Evolutionary conservation across 2,113 vertebrate species (phyloP).

Genomic region (Salvelinus alpinus): DNA sequence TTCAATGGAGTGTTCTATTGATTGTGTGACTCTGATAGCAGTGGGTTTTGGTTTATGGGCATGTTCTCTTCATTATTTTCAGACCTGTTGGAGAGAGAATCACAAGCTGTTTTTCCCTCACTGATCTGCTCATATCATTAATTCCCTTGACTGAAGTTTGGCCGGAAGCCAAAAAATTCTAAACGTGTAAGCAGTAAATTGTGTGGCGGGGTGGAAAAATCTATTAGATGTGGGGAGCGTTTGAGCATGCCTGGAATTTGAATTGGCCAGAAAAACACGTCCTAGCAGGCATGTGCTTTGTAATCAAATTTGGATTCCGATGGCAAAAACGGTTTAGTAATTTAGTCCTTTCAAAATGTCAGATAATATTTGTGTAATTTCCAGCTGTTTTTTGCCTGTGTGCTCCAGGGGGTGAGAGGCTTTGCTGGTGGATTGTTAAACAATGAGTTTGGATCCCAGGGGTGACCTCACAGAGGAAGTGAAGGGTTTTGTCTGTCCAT

Average conservation of each 20-base stretch:
- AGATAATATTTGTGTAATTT: slow-evolving; percentile 45
- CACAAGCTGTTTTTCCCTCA: slow-evolving; percentile 90
- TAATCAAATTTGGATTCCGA: slow-evolving; percentile 84
- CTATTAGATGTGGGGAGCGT: slow-evolving; percentile 91
- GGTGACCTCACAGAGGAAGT: slow-evolving; percentile 89
- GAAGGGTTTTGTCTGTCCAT: slow-evolving; percentile 91
- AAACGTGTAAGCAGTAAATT: slow-evolving; percentile 95
- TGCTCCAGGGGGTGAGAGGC: slow-evolving; percentile 39
- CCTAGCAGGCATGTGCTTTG: slow-evolving; percentile 48
- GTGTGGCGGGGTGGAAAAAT: slow-evolving; percentile 94
- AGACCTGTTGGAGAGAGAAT: slow-evolving; percentile 88
- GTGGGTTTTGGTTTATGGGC: slow-evolving; percentile 74
- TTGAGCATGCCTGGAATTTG: slow-evolving; percentile 88
- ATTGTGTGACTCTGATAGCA: slow-evolving; percentile 44
- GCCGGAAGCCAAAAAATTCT: slow-evolving; percentile 85
- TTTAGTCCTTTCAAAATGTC: slow-evolving; percentile 54
- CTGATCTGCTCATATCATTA: slow-evolving; percentile 97
- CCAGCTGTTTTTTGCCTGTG: slow-evolving; percentile 70
- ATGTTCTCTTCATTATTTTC: slow-evolving; percentile 90
- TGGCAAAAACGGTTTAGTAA: slow-evolving; percentile 66
- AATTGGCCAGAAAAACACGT: slow-evolving; percentile 73
- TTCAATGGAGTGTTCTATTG: slow-evolving; percentile 70
- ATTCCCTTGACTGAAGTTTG: slow-evolving; percentile 89
- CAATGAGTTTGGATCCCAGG: slow-evolving; percentile 82
- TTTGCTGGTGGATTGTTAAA: slow-evolving; percentile 82